These are phyloP conservation scores for Pogonophryne albipinna DNA, from an alignment of 2,797 vertebrate genomes.

Conservation along the genomic window DNA sequence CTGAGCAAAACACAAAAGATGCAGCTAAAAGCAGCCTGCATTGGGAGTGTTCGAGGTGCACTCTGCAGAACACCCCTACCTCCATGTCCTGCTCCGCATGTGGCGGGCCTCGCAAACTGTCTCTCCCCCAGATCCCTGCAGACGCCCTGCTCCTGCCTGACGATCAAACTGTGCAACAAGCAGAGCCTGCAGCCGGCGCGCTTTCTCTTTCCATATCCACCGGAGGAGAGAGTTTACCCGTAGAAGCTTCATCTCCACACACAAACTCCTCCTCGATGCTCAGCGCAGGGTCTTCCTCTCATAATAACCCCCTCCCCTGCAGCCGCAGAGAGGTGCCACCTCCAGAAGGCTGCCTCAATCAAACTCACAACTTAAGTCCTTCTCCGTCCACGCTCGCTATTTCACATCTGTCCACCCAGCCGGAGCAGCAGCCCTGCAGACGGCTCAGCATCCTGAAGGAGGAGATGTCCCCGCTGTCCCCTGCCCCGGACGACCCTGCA, in stretches of 20 bases:
- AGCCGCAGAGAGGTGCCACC: slow-evolving; percentile 89
- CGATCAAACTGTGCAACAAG: slow-evolving; percentile 30
- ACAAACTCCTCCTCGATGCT: slow-evolving; percentile 35
- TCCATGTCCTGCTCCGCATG: slow-evolving; percentile 91
- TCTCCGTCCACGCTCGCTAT: slow-evolving; percentile 72
- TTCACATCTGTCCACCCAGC: slow-evolving; percentile 83
- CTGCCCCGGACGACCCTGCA: slow-evolving; percentile 24
- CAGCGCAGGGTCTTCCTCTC: background rate
- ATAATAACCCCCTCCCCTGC: slow-evolving; percentile 85
- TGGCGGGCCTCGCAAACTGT: slow-evolving; percentile 90
- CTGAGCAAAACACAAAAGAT: background rate
- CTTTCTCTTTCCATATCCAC: slow-evolving; percentile 43
- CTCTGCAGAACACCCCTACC: slow-evolving; percentile 88
- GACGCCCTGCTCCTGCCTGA: slow-evolving; percentile 86
- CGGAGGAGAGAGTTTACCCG: slow-evolving; percentile 44
- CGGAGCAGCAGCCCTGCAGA: slow-evolving; percentile 68
- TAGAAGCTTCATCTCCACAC: slow-evolving; percentile 42
- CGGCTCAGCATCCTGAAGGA: slow-evolving; percentile 79
- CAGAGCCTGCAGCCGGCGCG: slow-evolving; percentile 6
- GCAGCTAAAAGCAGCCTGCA: background rate
- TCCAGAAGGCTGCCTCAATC: slow-evolving; percentile 38
- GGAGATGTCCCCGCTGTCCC: slow-evolving; percentile 57
- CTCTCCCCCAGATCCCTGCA: slow-evolving; percentile 89
- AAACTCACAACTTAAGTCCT: slow-evolving; percentile 75
- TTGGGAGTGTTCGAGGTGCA: slow-evolving; percentile 84